Base-by-base conservation (phyloP, 2,797 vertebrate genomes). In the Fratercula arctica region DNA sequence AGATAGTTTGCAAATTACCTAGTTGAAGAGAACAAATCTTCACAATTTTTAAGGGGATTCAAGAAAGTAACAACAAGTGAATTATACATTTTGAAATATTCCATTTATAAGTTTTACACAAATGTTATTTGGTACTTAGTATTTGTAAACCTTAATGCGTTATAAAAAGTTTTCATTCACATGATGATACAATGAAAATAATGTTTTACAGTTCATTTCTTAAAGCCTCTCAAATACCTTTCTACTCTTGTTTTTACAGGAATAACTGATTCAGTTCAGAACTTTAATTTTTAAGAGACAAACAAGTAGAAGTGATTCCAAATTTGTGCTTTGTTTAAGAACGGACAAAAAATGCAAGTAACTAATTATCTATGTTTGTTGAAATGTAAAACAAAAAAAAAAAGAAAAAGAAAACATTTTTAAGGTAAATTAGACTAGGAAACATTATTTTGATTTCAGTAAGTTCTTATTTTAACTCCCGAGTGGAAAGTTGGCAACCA, bases 121-220 rank as follows among this genome's bases (percentile, higher is more conserved):
- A 87, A 79, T 86, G 9, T 68, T 77, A 46, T 43, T 63, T 81
- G 57, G 41, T 72, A 60, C 41, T 78, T 76, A 57, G 16, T 24
- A 87, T 95, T 50, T 89, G 91, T 94, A 97, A 96, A 96, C 68
- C 20, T 87, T 66, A 87, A 64, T 35, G 51, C 13, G 93, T 93
- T 90, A 35, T 57, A 90, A 16, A 89, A 86, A 84, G 17, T 85
- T 83, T 54, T 73, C 53, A 72, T 92, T 94, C 85, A 83, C 68
- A 39, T 56, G 66, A 74, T 82, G 25, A 87, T 16, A 88, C 21
- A 88, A 74, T 8, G 15, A 89, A 85, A 89, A 93, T 17, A 83
- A 73, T 21, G 29, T 61, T 93, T 69, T 82, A 33, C 51, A 67
- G 66, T 59, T 91, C 18, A 31, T 57, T 83, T 80, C 93, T 66